Base-by-base conservation (phyloP, 2,113 vertebrate genomes). In the Platysternon megacephalum region DNA sequence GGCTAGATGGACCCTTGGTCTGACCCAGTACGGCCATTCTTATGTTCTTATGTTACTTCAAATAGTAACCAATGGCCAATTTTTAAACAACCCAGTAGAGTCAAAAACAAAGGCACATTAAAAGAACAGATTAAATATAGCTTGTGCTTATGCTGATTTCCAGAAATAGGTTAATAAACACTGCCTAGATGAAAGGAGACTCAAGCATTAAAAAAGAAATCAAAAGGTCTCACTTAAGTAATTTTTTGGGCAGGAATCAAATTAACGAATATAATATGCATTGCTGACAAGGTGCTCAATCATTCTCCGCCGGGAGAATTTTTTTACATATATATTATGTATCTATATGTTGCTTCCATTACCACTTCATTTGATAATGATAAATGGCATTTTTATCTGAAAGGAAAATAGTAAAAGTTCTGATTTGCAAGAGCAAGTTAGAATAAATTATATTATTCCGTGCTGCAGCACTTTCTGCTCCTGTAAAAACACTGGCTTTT, bases 161-260 rank as follows among this genome's bases (percentile, higher is more conserved):
- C 94, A 95, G 93, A 96, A 97, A 98, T 96, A 97, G 90, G 94
- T 97, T 97, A 97, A 97, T 98, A 98, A 98, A 97, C 93, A 97
- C 81, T 93, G 95, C 96, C 93, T 93, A 93, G 76, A 96, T 95
- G 96, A 97, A 97, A 97, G 95, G 94, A 96, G 95, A 95, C 97
- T 97, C 96, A 94, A 98, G 98, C 97, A 88, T 84, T 95, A 96
- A 97, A 85, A 96, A 98, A 97, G 97, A 98, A 98, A 96, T 95
- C 91, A 91, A 96, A 97, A 97, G 93, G 98, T 98, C 97, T 98
- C 97, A 98, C 98, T 97, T 98, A 98, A 98, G 98, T 98, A 98
- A 98, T 98, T 98, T 98, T 97, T 98, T 98, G 98, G 65, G 97
- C 98, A 98, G 97, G 97, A 98, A 98, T 98, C 96, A 97, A 98